Conservation (phyloP, 2,113 vertebrate genomes). For the Tetrao urogallus region DNA sequence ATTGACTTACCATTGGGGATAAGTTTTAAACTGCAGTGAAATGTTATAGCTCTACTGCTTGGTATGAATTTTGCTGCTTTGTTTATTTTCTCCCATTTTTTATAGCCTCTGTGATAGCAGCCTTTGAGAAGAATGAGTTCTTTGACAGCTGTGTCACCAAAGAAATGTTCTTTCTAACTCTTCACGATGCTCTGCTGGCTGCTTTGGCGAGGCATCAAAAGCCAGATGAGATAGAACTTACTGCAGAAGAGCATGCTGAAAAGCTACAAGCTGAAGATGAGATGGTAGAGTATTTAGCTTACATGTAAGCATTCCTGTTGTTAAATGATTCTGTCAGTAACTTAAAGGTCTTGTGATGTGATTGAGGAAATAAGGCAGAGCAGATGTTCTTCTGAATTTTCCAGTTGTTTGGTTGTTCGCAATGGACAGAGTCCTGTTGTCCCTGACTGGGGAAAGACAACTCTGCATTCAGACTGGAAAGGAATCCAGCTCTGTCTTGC, state of each 20-base stretch:
- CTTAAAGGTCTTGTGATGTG: neutral
- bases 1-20: neutral
- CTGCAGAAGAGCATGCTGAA: conserved; percentile 5
- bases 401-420: neutral
- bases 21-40: neutral
- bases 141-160: conserved; percentile 66
- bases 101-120: conserved; percentile 60
- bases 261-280: conserved; percentile 25
- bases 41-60: neutral
- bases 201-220: conserved; percentile 34
- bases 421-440: neutral
- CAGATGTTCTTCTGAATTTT: neutral
- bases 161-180: conserved; percentile 65
- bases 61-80: neutral
- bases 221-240: neutral
- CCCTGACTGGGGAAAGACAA: neutral
- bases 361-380: neutral
- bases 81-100: neutral
- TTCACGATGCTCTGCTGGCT: conserved; percentile 65
- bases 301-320: neutral
- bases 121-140: conserved; percentile 68
- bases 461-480: neutral
- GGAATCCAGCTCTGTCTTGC: neutral
- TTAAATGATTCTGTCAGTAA: neutral
- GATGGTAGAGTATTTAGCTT: conserved; percentile 45